phyloP scores from a whole-genome alignment of 2,113 vertebrate species.

The Corythornis madagascariensis region DNA sequence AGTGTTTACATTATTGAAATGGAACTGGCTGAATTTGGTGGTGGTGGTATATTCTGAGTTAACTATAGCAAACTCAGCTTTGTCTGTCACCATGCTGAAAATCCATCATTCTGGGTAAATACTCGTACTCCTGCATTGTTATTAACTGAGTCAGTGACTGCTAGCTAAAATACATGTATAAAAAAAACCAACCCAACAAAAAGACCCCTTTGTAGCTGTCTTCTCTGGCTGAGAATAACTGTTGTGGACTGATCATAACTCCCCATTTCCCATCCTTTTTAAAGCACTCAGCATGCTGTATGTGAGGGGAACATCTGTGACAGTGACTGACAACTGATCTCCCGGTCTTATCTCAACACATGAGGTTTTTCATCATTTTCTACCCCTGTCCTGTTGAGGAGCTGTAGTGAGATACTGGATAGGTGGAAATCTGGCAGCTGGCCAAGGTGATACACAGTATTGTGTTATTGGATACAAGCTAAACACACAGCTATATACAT shows the following conservation, averaged over 20 bases:
- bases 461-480: neutral
- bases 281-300: neutral
- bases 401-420: neutral
- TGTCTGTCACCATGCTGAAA: neutral
- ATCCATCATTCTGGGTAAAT: neutral
- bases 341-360: neutral
- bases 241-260: neutral
- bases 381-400: neutral
- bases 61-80: neutral
- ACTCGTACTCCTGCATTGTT: neutral
- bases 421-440: neutral
- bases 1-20: constrained; percentile 14
- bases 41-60: neutral
- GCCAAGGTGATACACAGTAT: accelerated
- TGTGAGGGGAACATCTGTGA: neutral
- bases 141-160: neutral
- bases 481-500: neutral
- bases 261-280: neutral
- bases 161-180: neutral
- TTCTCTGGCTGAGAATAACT: neutral
- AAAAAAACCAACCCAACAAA: neutral
- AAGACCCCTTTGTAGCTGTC: neutral
- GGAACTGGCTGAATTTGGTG: neutral
- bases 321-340: neutral
- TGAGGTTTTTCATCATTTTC: neutral